Conservation (phyloP, 2,888 invertebrate genomes). For the Thumatha senex region DNA sequence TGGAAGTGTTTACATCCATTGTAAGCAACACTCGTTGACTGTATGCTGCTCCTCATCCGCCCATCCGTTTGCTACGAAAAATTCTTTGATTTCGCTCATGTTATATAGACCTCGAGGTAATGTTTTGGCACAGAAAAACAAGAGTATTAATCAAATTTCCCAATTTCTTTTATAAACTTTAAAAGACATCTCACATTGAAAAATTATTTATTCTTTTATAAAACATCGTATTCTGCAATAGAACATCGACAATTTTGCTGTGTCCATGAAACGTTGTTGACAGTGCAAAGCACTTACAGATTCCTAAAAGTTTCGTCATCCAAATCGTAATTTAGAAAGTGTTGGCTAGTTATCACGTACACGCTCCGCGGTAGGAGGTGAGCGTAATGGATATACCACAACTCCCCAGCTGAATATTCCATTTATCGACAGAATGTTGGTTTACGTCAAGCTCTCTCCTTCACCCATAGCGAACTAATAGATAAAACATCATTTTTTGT, state of each 20-base stretch:
- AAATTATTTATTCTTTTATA: too few species aligned
- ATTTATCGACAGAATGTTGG: conserved; percentile 69
- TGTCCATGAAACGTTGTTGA: conserved; percentile 2
- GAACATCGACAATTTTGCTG: background rate
- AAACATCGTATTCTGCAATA: background rate
- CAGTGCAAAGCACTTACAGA: conserved; percentile 12
- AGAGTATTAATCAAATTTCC: conserved; percentile 16
- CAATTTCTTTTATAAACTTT: conserved; percentile 22
- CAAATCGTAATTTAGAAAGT: conserved; percentile 64
- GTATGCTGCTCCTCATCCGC: conserved; percentile 46
- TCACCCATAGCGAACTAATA: conserved; percentile 49
- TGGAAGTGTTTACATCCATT: conserved; percentile 77
- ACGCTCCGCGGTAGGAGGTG: conserved; percentile 34
- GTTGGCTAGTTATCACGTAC: conserved; percentile 59
- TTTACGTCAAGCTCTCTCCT: conserved; percentile 56
- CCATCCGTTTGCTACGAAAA: conserved; percentile 44
- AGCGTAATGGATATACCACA: conserved; percentile 66
- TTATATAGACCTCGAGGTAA: background rate
- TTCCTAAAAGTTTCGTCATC: conserved; percentile 30
- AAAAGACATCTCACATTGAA: too few species aligned
- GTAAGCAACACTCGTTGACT: conserved; percentile 38
- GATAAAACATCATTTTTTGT: conserved; percentile 58
- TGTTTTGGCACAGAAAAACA: too few species aligned
- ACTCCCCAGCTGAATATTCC: conserved; percentile 59
- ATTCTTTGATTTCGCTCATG: conserved; percentile 16